Percentiles rank a stretch among this genome's conserved stretches.
phyloP scores from a whole-genome alignment of 2,888 invertebrate species.

The Minunthozetes semirufus region DNA sequence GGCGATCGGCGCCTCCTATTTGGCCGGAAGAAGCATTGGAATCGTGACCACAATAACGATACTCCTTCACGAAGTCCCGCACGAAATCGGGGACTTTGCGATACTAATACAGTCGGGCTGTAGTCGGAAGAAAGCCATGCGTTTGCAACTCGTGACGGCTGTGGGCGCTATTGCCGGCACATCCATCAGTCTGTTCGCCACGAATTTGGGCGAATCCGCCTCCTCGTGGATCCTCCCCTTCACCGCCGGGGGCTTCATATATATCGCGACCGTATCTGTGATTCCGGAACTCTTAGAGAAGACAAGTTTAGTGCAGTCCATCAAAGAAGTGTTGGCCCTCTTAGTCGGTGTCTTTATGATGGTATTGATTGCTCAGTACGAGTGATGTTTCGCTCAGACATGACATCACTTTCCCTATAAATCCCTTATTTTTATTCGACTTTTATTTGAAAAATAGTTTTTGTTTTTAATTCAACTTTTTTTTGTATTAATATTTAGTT shows the following conservation, averaged over 20 bases:
- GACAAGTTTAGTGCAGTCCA: conserved; percentile 72
- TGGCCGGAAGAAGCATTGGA: conserved; percentile 60
- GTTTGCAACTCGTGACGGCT: conserved; percentile 86
- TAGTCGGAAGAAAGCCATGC: conserved; percentile 84
- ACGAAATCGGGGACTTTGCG: conserved; percentile 99
- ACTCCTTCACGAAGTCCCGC: conserved; percentile 94
- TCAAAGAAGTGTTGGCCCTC: conserved; percentile 82
- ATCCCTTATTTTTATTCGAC: too few relatives aligned
- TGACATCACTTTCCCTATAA: not conserved
- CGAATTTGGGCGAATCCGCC: conserved; percentile 61
- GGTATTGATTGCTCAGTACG: conserved; percentile 80
- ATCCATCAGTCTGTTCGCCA: conserved; percentile 71
- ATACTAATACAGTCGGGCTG: conserved; percentile 96
- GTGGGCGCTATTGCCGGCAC: conserved; percentile 91
- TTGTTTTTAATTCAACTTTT: too few relatives aligned
- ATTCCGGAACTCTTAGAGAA: conserved; percentile 86
- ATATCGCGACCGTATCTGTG: conserved; percentile 97
- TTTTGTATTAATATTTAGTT: too few relatives aligned
- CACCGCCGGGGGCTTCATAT: conserved; percentile 98
- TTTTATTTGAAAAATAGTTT: too few relatives aligned
- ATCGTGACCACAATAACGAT: conserved; percentile 90
- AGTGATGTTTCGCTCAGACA: conserved; percentile 50
- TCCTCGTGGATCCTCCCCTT: conserved; percentile 84
- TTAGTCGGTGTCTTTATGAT: conserved; percentile 87
- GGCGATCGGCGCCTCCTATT: conserved; percentile 94